Evolutionary conservation across 2,888 invertebrate genomes (phyloP).

Genomic region (Melikaiella ostensackeni): DNA sequence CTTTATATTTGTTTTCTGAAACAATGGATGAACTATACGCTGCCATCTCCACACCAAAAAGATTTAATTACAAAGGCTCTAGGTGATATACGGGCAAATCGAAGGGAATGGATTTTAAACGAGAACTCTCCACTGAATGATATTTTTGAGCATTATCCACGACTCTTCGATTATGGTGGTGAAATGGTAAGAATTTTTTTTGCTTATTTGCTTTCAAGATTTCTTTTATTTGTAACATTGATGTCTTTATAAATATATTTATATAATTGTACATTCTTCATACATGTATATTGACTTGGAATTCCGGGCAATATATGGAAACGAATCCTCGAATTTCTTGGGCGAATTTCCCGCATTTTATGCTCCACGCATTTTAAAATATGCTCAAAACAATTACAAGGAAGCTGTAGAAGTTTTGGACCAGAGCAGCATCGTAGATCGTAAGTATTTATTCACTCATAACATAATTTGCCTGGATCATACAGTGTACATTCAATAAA

Average conservation of each 20-base stretch:
- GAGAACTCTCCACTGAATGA: background rate
- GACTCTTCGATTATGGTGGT: background rate
- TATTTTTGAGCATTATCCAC: background rate
- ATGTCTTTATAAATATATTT: background rate
- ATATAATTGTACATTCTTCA: too few relatives aligned
- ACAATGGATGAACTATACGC: too few relatives aligned
- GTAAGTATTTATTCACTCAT: too few relatives aligned
- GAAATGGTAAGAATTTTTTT: background rate
- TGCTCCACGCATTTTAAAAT: background rate
- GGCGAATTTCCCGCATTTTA: slow-evolving; percentile 3
- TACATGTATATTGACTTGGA: slow-evolving; percentile 13
- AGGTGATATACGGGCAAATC: background rate
- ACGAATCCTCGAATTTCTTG: background rate
- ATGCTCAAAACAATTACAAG: background rate
- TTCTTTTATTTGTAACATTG: too few relatives aligned
- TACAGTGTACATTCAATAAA: too few relatives aligned
- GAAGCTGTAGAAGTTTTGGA: background rate
- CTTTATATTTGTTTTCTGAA: too few relatives aligned
- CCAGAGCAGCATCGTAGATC: background rate
- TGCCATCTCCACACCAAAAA: background rate
- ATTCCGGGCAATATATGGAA: background rate
- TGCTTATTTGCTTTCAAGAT: too few relatives aligned
- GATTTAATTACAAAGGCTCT: background rate
- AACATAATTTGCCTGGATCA: too few relatives aligned
- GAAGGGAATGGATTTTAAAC: background rate